Evolutionary conservation across 2,113 vertebrate species (phyloP).

Genomic region (Numida meleagris): DNA sequence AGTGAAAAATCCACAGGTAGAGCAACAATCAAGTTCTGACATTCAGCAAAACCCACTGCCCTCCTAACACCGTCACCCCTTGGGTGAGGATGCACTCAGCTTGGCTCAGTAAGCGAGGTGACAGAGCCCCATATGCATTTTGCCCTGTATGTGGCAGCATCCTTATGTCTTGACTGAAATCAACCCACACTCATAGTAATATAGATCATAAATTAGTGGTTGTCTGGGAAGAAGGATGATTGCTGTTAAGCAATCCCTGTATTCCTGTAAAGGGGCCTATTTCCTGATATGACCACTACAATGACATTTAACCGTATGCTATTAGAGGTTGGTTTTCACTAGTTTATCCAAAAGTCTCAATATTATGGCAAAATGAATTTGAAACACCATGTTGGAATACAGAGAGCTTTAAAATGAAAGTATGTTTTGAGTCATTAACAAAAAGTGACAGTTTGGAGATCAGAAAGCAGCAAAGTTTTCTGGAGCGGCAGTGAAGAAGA

Average conservation of each 20-base stretch:
- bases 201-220: neutral
- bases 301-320: neutral
- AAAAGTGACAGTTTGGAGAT: neutral
- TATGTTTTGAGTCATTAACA: neutral
- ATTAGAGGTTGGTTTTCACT: neutral
- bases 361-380: neutral
- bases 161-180: neutral
- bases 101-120: neutral
- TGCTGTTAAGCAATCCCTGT: neutral
- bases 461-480: neutral
- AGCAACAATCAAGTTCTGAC: neutral
- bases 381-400: neutral
- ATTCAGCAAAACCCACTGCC: neutral
- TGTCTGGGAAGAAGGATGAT: neutral
- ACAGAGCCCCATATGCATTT: neutral
- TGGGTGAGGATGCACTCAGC: neutral
- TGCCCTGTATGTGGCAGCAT: neutral
- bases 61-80: neutral
- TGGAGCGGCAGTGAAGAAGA: neutral
- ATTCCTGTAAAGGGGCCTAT: neutral
- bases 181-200: neutral
- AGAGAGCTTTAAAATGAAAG: neutral
- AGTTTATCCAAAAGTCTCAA: neutral
- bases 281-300: neutral
- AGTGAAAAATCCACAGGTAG: neutral